phyloP scores from a whole-genome alignment of 92 coral and sea anemone species.

The Montipora capitata region DNA sequence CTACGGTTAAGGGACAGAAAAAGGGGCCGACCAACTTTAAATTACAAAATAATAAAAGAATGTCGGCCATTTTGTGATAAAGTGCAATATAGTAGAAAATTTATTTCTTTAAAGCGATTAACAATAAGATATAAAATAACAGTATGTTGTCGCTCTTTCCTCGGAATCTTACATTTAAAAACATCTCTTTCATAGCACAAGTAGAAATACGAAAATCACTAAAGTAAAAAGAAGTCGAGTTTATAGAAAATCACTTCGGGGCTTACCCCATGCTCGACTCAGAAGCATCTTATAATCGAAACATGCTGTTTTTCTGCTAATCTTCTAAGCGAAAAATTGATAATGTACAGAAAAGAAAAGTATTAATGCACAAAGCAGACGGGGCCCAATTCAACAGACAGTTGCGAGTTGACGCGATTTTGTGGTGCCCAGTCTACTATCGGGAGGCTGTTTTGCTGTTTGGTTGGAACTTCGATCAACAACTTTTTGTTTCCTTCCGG shows the following conservation, averaged over 20 bases:
- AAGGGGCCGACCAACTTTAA: no score
- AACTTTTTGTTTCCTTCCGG: conserved; percentile 75
- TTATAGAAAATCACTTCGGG: background rate
- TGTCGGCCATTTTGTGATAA: no score
- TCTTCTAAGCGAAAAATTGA: conserved; percentile 28
- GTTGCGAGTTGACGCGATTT: conserved; percentile 67
- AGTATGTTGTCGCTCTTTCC: background rate
- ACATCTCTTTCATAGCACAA: background rate
- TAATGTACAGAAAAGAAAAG: conserved; percentile 30
- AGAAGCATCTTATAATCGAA: conserved; percentile 9
- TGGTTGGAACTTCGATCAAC: conserved; percentile 60
- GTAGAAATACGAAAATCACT: background rate
- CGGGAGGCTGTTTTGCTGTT: conserved; percentile 77
- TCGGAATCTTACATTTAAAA: background rate
- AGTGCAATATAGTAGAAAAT: no score
- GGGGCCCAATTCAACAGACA: conserved; percentile 77
- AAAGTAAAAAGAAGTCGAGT: background rate
- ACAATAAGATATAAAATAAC: background rate
- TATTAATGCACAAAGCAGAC: conserved; percentile 79
- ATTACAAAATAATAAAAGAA: no score
- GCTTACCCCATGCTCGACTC: background rate
- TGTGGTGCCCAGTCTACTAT: conserved; percentile 80
- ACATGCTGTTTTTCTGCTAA: background rate
- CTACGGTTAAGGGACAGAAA: no score
- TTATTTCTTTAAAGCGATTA: no score